Conservation (phyloP, 2,113 vertebrate genomes). For the Notiomystis cincta region DNA sequence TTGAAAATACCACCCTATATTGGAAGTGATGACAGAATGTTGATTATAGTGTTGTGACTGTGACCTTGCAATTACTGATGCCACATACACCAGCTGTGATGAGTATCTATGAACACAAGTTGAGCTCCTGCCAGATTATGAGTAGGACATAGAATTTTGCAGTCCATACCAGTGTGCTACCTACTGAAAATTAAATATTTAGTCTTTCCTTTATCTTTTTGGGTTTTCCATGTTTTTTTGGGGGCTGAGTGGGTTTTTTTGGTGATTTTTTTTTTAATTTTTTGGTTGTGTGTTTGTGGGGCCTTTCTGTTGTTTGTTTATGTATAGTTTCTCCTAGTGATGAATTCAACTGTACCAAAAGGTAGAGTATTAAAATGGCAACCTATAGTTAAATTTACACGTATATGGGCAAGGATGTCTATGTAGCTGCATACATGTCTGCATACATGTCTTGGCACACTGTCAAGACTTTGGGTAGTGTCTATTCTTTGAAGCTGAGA, state of each 20-base stretch:
- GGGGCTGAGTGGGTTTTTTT: too few relatives aligned
- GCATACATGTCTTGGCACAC: not conserved
- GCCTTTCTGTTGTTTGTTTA: rapidly evolving
- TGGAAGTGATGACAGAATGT: slow-evolving; percentile 8
- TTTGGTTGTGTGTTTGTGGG: not conserved
- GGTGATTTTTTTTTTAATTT: rapidly evolving
- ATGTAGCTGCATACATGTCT: not conserved
- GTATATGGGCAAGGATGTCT: not conserved
- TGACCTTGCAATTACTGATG: slow-evolving; percentile 18
- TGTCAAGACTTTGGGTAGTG: not conserved
- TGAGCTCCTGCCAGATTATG: not conserved
- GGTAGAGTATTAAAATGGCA: not conserved
- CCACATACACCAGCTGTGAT: not conserved
- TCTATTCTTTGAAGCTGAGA: not conserved
- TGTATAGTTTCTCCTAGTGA: not conserved
- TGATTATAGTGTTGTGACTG: not conserved
- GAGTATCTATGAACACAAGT: not conserved
- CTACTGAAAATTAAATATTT: not conserved
- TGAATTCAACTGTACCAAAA: not conserved
- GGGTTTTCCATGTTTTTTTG: rapidly evolving
- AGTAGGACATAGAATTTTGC: not conserved
- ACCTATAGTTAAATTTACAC: not conserved
- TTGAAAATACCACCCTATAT: not conserved
- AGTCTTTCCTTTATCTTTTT: not conserved
- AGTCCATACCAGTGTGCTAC: not conserved